Conservation (phyloP, 2,888 invertebrate species). For the Cylloceria caligata region DNA sequence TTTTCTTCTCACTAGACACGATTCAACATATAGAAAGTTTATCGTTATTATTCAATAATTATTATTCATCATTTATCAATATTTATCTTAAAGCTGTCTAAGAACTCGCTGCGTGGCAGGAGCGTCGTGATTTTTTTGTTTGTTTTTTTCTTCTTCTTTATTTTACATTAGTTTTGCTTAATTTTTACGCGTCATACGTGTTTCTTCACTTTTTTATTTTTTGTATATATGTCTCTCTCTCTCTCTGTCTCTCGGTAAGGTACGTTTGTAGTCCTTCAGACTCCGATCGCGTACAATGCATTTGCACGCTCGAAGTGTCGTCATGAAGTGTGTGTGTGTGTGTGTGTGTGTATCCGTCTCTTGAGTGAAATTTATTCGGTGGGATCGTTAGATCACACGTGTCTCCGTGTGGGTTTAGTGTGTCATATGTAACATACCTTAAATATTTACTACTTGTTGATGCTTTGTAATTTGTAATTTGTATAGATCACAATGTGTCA, state of each 20-base stretch:
- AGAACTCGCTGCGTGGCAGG: slow-evolving; percentile 83
- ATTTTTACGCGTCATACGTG: slow-evolving; percentile 60
- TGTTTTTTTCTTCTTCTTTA: slow-evolving; percentile 58
- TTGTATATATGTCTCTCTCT: slow-evolving; percentile 61
- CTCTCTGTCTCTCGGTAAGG: slow-evolving; percentile 71
- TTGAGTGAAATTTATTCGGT: slow-evolving; percentile 54
- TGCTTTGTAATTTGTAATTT: slow-evolving; percentile 82
- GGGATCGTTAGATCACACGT: slow-evolving; percentile 68
- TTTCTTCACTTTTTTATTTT: slow-evolving; percentile 46
- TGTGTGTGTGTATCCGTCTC: too few species aligned
- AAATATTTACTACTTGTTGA: slow-evolving; percentile 82
- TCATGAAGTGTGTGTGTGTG: slow-evolving; percentile 24
- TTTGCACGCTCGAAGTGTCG: slow-evolving; percentile 57
- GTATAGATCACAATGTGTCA: slow-evolving; percentile 83
- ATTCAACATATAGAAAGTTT: slow-evolving; percentile 84
- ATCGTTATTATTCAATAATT: slow-evolving; percentile 83
- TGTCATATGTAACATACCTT: slow-evolving; percentile 74
- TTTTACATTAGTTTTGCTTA: slow-evolving; percentile 62
- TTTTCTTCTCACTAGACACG: slow-evolving; percentile 83
- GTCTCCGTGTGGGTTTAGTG: slow-evolving; percentile 44
- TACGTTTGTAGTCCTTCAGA: slow-evolving; percentile 79
- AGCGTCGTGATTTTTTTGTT: slow-evolving; percentile 76
- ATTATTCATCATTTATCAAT: slow-evolving; percentile 83
- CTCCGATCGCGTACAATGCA: slow-evolving; percentile 67
- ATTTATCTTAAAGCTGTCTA: slow-evolving; percentile 84